Base-by-base conservation (phyloP, 2,797 vertebrate species). In the Gambelia wislizenii region DNA sequence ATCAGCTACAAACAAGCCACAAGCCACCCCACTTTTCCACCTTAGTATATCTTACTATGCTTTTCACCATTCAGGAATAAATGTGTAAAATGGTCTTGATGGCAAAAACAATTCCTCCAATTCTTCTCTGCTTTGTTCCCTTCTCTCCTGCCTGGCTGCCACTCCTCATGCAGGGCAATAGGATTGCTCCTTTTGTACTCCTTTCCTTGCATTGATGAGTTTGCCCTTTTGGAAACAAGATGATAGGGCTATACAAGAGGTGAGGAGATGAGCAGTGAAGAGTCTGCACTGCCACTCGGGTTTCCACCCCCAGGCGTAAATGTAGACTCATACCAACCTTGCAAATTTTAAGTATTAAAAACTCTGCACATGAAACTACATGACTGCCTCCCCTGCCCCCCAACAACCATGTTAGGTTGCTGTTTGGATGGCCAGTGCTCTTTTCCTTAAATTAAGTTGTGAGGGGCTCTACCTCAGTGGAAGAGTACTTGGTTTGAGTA, bases 21-120 rank as follows among this genome's bases (percentile, higher is more conserved):
- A 18, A 16, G 33, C 44, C 42, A 6, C 42, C 3, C 39, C n/a
- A 25, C 12, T 27, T 7, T 16, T 27, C 13, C 12, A 3, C 39
- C 25, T 36, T 75, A 49, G 64, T 85, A 52, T 52, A 75, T 85
- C 88, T 81, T 54, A 8, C 76, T 36, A 25, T 8, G 22, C 78
- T 80, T 64, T n/a, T 64, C 67, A 20, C 83, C 83, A 64, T 85
- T 89, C 77, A 86, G 83, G 77, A 89, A 82, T 82, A 85, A 81
- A 81, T 75, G 69, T n/a, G 54, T 54, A 75, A n/a, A 67, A 85
- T 54, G 84, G 74, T 54, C 44, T 86, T 64, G 72, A 83, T 75
- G 44, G 80, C 18, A 39, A 80, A 91, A 84, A 91, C 84, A 84
- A 81, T 84, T 42, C 39, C 77, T 9, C n/a, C 44, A 16, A 61